Percentiles rank a stretch among this genome's conserved stretches.
These are phyloP conservation scores for Orthonyx spaldingii DNA, from an alignment of 2,113 vertebrate species.

Conservation along the genomic window DNA sequence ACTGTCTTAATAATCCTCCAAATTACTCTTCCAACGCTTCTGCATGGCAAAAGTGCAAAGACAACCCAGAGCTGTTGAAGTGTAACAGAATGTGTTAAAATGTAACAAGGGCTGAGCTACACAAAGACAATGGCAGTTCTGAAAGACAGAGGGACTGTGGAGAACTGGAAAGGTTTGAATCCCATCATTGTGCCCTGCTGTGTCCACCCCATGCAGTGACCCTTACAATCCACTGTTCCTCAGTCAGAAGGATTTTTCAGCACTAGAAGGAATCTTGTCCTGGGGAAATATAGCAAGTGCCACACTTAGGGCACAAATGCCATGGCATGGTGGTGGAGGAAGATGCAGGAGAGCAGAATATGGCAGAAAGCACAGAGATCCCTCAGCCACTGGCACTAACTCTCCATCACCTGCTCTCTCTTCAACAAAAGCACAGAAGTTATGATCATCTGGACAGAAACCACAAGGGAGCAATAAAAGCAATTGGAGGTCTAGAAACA, in stretches of 20 bases:
- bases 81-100: neutral
- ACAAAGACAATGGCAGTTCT: fast-evolving
- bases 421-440: neutral
- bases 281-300: neutral
- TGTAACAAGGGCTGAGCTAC: neutral
- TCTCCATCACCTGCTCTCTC: neutral
- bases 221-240: neutral
- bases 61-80: neutral
- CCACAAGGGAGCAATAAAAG: neutral
- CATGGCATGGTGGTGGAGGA: neutral
- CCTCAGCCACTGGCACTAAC: neutral
- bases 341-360: neutral
- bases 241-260: neutral
- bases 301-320: neutral
- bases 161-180: neutral
- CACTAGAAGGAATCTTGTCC: neutral
- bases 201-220: neutral
- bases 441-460: neutral
- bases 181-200: neutral
- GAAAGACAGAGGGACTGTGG: fast-evolving
- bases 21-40: neutral
- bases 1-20: neutral
- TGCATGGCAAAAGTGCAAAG: neutral
- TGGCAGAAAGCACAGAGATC: neutral
- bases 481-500: neutral